Conservation (phyloP, 2,888 invertebrate species). For the Argynnis bischoffii region DNA sequence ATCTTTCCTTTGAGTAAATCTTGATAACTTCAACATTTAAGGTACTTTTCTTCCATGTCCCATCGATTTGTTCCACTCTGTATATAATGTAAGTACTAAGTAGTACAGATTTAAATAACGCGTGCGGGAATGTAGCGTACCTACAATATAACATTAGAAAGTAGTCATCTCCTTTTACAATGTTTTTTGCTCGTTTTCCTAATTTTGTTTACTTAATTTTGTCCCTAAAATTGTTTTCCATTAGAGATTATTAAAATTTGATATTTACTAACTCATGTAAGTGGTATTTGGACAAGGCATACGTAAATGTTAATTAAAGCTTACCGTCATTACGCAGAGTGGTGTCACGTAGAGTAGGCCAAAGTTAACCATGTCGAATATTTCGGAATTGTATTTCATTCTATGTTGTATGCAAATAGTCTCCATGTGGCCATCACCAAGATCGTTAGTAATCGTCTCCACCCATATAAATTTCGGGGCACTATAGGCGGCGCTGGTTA, state of each 20-base stretch:
- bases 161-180: too few species aligned
- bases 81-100: too few species aligned
- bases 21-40: too few species aligned
- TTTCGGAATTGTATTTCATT: constrained; percentile 89
- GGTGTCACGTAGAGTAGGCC: constrained; percentile 92
- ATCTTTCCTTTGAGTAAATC: too few species aligned
- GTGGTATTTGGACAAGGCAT: constrained; percentile 8
- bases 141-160: too few species aligned
- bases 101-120: too few species aligned
- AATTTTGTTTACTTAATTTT: constrained; percentile 23
- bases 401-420: constrained; percentile 89
- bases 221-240: constrained; percentile 4
- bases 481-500: constrained; percentile 90
- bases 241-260: constrained; percentile 8
- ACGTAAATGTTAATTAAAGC: constrained; percentile 44
- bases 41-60: too few species aligned
- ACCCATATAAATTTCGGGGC: constrained; percentile 93
- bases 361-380: constrained; percentile 91
- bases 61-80: too few species aligned
- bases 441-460: constrained; percentile 86
- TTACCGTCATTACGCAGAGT: constrained; percentile 89
- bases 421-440: constrained; percentile 83
- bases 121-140: too few species aligned
- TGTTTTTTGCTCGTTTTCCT: background rate
- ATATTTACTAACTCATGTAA: background rate